Conservation (phyloP, 2,888 invertebrate genomes). For the Andrena haemorrhoa region DNA sequence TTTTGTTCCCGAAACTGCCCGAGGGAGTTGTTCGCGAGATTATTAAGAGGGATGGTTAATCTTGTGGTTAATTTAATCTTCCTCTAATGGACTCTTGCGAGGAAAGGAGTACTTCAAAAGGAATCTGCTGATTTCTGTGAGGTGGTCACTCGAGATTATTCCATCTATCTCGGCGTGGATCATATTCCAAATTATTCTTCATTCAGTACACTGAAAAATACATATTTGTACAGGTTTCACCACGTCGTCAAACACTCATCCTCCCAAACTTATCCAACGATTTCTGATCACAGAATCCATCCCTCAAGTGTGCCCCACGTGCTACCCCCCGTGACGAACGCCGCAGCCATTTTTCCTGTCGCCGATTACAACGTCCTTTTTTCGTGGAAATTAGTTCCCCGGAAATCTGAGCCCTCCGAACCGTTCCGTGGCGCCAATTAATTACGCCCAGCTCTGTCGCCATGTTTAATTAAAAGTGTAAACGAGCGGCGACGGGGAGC, state of each 20-base stretch:
- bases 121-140: too few relatives aligned
- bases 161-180: too few relatives aligned
- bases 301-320: background rate
- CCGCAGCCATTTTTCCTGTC: background rate
- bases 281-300: background rate
- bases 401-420: slow-evolving; percentile 48
- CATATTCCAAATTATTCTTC: too few relatives aligned
- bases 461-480: slow-evolving; percentile 75
- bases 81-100: too few relatives aligned
- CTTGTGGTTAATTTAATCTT: too few relatives aligned
- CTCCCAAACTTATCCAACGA: background rate
- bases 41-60: too few relatives aligned
- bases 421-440: slow-evolving; percentile 63
- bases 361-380: slow-evolving; percentile 11
- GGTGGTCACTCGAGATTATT: too few relatives aligned
- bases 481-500: slow-evolving; percentile 54
- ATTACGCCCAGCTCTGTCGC: slow-evolving; percentile 71
- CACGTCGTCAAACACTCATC: background rate
- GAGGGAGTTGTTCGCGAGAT: too few relatives aligned
- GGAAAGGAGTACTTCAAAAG: too few relatives aligned
- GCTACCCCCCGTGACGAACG: background rate
- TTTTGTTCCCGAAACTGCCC: background rate
- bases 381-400: slow-evolving; percentile 40
- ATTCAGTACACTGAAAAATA: too few relatives aligned
- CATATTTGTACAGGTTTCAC: too few relatives aligned